A percentile compares a stretch with the other conserved stretches of the same genome.
Evolutionary conservation across 2,113 vertebrate genomes (phyloP).

Genomic region (Talpa occidentalis): DNA sequence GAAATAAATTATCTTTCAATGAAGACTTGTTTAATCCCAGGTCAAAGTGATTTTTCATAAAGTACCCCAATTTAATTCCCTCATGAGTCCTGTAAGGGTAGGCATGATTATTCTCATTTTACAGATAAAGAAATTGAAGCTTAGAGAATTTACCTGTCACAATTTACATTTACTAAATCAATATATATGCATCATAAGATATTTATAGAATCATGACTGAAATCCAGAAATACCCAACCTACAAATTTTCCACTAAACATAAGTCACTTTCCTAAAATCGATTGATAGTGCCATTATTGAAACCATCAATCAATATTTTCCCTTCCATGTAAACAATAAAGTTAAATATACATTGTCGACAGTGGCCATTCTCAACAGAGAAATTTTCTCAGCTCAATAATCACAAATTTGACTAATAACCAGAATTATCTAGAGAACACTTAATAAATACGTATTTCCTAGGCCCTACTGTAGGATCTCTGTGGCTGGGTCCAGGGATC

Average conservation of each 20-base stretch:
- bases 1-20: neutral
- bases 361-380: neutral
- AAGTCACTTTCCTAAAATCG: slow-evolving; percentile 40
- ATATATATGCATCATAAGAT: slow-evolving; percentile 11
- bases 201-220: neutral
- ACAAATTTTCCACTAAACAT: neutral
- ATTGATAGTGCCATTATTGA: neutral
- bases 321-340: neutral
- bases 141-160: neutral
- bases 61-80: slow-evolving; percentile 22
- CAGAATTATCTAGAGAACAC: neutral
- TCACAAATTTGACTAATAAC: neutral
- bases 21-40: no score
- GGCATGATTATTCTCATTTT: neutral
- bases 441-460: neutral
- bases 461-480: neutral
- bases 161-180: neutral
- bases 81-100: neutral
- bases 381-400: neutral
- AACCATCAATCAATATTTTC: slow-evolving; percentile 29
- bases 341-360: slow-evolving; percentile 17
- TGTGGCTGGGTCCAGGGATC: neutral
- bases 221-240: neutral
- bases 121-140: neutral
- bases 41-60: neutral